Conservation (phyloP, 30 jellyfish, hydroid and myxozoan species). For the Hydractinia symbiolongicarpus region DNA sequence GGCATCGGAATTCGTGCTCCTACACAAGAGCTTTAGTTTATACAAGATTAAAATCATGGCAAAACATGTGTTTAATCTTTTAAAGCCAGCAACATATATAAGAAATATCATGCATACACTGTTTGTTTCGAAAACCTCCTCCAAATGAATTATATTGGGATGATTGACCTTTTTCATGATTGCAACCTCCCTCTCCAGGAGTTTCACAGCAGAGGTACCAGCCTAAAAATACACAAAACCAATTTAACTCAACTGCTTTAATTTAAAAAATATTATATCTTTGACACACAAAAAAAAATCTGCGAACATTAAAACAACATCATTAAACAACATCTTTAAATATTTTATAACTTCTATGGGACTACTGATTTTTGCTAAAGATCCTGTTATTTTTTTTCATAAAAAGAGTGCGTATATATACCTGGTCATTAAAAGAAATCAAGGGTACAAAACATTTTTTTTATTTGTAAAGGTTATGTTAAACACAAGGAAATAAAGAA, state of each 20-base stretch:
- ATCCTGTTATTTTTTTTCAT: no score
- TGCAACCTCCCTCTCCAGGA: conserved; percentile 84
- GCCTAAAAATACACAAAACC: conserved; percentile 50
- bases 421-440: no score
- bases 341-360: not conserved
- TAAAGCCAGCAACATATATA: not conserved
- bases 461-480: no score
- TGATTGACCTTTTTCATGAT: conserved; percentile 78
- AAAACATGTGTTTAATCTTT: not conserved
- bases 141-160: conserved; percentile 56
- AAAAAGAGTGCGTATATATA: no score
- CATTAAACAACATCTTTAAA: not conserved
- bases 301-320: no score
- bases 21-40: no score
- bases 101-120: conserved; percentile 36
- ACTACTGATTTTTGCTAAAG: not conserved
- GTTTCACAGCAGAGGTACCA: conserved; percentile 87
- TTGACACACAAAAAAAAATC: no score
- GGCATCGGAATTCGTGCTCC: no score
- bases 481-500: no score
- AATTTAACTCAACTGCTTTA: no score
- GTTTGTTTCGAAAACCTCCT: conserved; percentile 83
- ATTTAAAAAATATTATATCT: not conserved
- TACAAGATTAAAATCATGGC: not conserved
- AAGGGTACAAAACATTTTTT: no score